Base-by-base conservation (phyloP, 2,888 invertebrate genomes). In the Chalcis sispes region DNA sequence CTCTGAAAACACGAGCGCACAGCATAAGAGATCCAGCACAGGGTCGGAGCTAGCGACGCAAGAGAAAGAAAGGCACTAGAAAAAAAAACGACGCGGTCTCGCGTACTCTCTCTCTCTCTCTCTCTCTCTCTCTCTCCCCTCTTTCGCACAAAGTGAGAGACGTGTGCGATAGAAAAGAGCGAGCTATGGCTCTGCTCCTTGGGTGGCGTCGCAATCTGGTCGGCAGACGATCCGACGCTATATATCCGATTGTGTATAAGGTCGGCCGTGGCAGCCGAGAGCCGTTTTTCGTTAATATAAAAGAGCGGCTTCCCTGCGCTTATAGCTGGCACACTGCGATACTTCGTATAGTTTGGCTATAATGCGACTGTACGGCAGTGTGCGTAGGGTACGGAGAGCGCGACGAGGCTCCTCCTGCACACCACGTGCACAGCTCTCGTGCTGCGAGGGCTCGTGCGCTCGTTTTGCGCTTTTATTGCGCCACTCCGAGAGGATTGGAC, bases 201-300 rank as follows among this genome's bases (percentile, higher is more conserved):
- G 82, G 84, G 84, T 83, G 85, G 85, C 80, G 72, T 61, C 79
- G 83, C 82, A 83, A 84, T 77, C 81, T 83, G 83, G 75, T 77
- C 80, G 58, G 78, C 85, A 83, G 83, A 83, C 81, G 77, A 46
- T n/a, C 80, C 66, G 27, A n/a, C n/a, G n/a, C n/a, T n/a, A n/a
- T n/a, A n/a, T n/a, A n/a, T n/a, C n/a, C n/a, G n/a, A n/a, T n/a
- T n/a, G n/a, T n/a, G n/a, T n/a, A n/a, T n/a, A n/a, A n/a, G n/a
- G n/a, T n/a, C n/a, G n/a, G n/a, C n/a, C n/a, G n/a, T n/a, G n/a
- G n/a, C n/a, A n/a, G n/a, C 29, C 36, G 25, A 23, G 20, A 18
- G 40, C 65, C 58, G 72, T 67, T 74, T 62, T 74, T 67, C 73
- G 67, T 74, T 67, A 74, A 74, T 74, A 74, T 74, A 67, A 74